Conservation (phyloP, 1,140 invertebrate genomes). For the Sesamia nonagrioides region DNA sequence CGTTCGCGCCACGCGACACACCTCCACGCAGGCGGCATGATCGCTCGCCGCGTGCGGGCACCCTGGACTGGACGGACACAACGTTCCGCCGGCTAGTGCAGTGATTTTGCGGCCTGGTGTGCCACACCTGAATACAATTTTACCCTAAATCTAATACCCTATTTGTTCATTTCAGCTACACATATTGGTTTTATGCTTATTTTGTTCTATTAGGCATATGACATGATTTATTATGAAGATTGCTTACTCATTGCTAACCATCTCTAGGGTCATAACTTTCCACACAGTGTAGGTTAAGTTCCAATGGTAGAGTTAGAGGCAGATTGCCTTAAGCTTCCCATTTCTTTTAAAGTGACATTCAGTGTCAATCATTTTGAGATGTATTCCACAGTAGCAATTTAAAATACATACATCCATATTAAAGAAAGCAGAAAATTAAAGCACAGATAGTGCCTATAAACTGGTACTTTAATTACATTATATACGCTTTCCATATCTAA, state of each 20-base stretch:
- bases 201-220: neutral
- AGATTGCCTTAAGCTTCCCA: no score
- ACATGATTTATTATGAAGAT: no score
- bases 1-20: conserved; percentile 65
- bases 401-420: no score
- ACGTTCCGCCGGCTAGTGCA: conserved; percentile 56
- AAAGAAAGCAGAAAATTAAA: no score
- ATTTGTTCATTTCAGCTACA: neutral
- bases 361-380: no score
- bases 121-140: conserved; percentile 48
- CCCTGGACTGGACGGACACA: conserved; percentile 66
- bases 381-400: no score
- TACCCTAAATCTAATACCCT: conserved; percentile 35
- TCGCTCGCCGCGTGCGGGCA: conserved; percentile 69
- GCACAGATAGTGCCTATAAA: no score
- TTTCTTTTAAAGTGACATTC: no score
- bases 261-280: neutral
- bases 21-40: conserved; percentile 58
- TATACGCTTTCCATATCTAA: neutral
- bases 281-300: no score
- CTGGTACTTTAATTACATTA: neutral
- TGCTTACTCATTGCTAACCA: neutral
- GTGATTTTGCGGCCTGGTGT: conserved; percentile 59
- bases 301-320: no score
- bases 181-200: neutral